Conservation (phyloP, 2,797 vertebrate genomes). For the Thunnus albacares region DNA sequence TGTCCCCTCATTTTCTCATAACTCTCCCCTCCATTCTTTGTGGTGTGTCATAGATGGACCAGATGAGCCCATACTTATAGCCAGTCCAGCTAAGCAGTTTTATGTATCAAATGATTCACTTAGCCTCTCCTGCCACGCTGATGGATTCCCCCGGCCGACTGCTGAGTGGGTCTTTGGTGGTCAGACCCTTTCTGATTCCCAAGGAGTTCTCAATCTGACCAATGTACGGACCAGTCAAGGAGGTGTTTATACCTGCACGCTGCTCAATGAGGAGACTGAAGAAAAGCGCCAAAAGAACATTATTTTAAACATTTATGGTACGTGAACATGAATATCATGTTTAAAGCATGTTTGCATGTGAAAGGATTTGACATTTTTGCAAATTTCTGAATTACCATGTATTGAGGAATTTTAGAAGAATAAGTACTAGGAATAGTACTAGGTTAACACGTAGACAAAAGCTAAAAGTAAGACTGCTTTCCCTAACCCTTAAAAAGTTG, state of each 20-base stretch:
- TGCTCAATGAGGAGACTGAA: slow-evolving; percentile 77
- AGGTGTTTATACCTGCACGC: slow-evolving; percentile 85
- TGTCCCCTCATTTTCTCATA: not conserved
- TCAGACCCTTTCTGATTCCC: slow-evolving; percentile 57
- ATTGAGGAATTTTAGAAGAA: not conserved
- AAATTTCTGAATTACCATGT: not conserved
- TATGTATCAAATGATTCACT: slow-evolving; percentile 77
- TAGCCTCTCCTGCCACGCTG: slow-evolving; percentile 81
- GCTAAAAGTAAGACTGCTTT: not conserved
- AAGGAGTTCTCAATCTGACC: slow-evolving; percentile 78
- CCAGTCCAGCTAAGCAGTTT: slow-evolving; percentile 66
- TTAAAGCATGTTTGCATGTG: not conserved
- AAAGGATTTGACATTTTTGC: not conserved
- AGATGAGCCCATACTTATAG: slow-evolving; percentile 77
- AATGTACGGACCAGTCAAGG: slow-evolving; percentile 79
- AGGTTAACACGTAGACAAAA: not conserved
- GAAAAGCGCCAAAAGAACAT: slow-evolving; percentile 59
- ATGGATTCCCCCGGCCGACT: slow-evolving; percentile 81
- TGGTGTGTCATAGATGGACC: slow-evolving; percentile 86
- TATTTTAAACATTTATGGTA: slow-evolving; percentile 83
- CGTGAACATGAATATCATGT: slow-evolving; percentile 9
- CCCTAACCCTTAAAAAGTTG: not conserved
- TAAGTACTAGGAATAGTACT: too few species aligned
- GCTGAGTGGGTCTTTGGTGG: slow-evolving; percentile 82
- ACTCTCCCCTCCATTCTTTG: not conserved